Conservation (phyloP, 2,888 invertebrate species). For the Drosophila algonquin region DNA sequence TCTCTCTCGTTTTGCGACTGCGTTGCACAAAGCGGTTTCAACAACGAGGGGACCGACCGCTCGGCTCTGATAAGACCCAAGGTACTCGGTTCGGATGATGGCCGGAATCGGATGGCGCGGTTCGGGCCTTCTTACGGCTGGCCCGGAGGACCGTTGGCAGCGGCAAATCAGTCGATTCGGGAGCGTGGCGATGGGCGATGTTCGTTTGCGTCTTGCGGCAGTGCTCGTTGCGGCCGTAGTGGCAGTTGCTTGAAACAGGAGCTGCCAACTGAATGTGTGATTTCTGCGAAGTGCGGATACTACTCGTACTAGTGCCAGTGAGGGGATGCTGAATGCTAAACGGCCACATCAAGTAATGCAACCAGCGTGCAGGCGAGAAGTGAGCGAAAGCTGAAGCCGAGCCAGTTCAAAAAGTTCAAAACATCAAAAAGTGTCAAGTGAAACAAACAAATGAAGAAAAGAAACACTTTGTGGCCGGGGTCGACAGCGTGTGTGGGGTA, state of each 20-base stretch:
- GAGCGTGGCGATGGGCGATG: constrained; percentile 80
- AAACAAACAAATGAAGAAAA: constrained; percentile 6
- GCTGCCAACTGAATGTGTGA: constrained; percentile 33
- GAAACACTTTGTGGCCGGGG: constrained; percentile 3
- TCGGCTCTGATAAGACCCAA: constrained; percentile 61
- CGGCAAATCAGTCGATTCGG: constrained; percentile 83
- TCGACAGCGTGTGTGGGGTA: constrained; percentile 21
- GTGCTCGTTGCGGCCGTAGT: constrained; percentile 65
- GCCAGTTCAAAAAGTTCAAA: constrained; percentile 27
- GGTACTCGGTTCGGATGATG: background rate
- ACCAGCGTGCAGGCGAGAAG: constrained; percentile 12
- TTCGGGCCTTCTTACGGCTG: background rate
- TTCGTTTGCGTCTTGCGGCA: constrained; percentile 72
- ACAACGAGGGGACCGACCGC: constrained; percentile 25
- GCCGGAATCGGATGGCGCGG: background rate
- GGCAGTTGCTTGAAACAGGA: constrained; percentile 40
- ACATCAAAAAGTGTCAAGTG: constrained; percentile 28
- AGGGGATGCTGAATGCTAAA: constrained; percentile 16
- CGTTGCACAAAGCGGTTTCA: constrained; percentile 42
- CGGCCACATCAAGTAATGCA: constrained; percentile 9
- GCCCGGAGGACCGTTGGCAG: constrained; percentile 6
- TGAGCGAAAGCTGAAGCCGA: constrained; percentile 1
- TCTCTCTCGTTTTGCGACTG: constrained; percentile 45
- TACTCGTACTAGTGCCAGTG: constrained; percentile 18
- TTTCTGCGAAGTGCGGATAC: background rate